Base-by-base conservation (phyloP, 2,797 vertebrate genomes). In the Poecilia picta region DNA sequence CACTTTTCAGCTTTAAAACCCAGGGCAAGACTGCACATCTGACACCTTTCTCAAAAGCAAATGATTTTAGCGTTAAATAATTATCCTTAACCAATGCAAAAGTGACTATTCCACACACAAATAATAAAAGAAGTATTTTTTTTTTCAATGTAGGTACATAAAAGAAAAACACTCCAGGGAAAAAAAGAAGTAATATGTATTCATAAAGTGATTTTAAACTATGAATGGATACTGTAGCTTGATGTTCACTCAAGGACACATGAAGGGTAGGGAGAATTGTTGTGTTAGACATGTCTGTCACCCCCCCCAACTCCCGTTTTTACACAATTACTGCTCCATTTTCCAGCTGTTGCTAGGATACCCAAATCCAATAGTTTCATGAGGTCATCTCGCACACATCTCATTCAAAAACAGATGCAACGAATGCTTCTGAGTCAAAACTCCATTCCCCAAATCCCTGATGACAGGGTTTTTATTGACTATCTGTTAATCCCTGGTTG, bases 321-420 rank as follows among this genome's bases (percentile, higher is more conserved):
- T 53, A 25, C 20, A 53, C 20, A 53, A 53, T 53, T 53, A 53
- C 49, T 25, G 49, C 49, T 53, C 49, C 49, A 53, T 53, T 53
- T 53, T 75, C 75, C 66, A 76, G 78, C 12, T 33, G 89, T 91
- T 92, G 91, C 90, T 91, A 91, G 86, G 91, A 92, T 87, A 92
- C 92, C 81, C 76, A 92, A 89, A 92, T 87, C 87, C 83, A 84
- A 81, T 87, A 76, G 45, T 78, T 88, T 85, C 74, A 85, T 3
- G 75, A 90, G 88, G 90, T 94, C 89, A 92, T 81, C 80, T 80
- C 81, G 78, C 1, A 57, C 79, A 70, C 57, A 81, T 86, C 78
- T 90, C 80, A 85, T 86, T 82, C 79, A 81, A 87, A 92, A 91
- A 92, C 89, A 92, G 91, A 89, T 73, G 76, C 83, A 87, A 90